Evolutionary conservation across 2,113 vertebrate genomes (phyloP).

Genomic region (Scartelaos histophorus): DNA sequence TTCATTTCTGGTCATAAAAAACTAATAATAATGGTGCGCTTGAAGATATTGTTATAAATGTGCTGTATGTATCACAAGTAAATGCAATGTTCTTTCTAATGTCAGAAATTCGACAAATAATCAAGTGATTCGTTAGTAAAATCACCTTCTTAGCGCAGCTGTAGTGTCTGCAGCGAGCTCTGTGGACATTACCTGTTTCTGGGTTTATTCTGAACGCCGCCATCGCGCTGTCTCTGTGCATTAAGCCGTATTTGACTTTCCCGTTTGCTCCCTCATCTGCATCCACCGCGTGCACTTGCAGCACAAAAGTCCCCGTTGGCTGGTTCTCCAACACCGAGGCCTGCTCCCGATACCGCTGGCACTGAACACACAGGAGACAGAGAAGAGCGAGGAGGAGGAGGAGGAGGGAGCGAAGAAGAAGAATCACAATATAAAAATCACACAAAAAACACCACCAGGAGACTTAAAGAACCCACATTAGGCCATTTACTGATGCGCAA

Average conservation of each 20-base stretch:
- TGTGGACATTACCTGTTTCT: slow-evolving; percentile 77
- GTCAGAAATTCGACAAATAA: too few species aligned
- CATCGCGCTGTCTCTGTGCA: slow-evolving; percentile 84
- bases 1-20: too few species aligned
- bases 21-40: too few species aligned
- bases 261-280: slow-evolving; percentile 89
- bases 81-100: too few species aligned
- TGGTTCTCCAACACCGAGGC: slow-evolving; percentile 88
- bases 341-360: slow-evolving; percentile 84
- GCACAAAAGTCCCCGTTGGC: slow-evolving; percentile 84
- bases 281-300: slow-evolving; percentile 87
- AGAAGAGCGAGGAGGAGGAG: neutral
- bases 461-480: neutral
- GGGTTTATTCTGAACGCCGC: slow-evolving; percentile 87
- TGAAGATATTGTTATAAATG: too few species aligned
- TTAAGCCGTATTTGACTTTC: slow-evolving; percentile 87
- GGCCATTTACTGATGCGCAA: too few species aligned
- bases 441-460: slow-evolving; percentile 7
- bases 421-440: slow-evolving; percentile 23
- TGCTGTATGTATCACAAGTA: too few species aligned
- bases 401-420: slow-evolving; percentile 12
- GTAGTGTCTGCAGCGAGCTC: neutral
- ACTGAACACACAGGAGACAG: slow-evolving; percentile 70
- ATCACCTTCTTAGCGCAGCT: neutral
- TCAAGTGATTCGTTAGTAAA: too few species aligned